phyloP scores from a whole-genome alignment of 2,113 vertebrate genomes.

The Epinephelus lanceolatus region DNA sequence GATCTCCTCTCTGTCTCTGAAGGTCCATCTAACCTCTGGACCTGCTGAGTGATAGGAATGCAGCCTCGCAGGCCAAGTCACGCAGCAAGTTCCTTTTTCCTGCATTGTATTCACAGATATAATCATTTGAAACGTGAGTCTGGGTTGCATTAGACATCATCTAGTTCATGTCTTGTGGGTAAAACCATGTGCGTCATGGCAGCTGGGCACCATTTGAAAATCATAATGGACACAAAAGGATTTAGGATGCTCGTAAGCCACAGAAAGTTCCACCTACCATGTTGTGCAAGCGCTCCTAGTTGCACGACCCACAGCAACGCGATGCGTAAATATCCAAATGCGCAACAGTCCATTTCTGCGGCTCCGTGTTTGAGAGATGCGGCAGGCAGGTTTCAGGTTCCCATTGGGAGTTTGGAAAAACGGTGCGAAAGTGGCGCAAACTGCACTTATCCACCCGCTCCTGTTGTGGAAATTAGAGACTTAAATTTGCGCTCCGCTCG shows the following conservation, averaged over 20 bases:
- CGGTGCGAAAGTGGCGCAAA: conserved; percentile 25
- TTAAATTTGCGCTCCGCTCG: conserved; percentile 1
- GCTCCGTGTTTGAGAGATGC: conserved; percentile 13
- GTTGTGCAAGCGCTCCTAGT: conserved; percentile 43
- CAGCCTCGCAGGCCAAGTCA: conserved; percentile 9
- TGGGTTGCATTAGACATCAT: not conserved
- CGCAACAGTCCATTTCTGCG: conserved; percentile 63
- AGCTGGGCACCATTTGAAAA: not conserved
- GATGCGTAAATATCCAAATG: conserved; percentile 52
- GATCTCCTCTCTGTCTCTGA: conserved; percentile 2
- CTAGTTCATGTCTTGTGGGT: not conserved
- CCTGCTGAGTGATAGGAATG: conserved; percentile 53
- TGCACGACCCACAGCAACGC: conserved; percentile 55
- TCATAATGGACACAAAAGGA: not conserved
- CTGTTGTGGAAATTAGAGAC: not conserved
- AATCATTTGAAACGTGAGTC: not conserved
- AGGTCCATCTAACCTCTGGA: conserved; percentile 50
- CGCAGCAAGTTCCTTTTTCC: not conserved
- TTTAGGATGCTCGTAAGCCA: not conserved
- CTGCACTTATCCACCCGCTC: not conserved
- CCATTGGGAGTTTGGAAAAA: conserved; percentile 47
- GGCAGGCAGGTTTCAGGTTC: conserved; percentile 20
- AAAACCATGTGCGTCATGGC: not conserved
- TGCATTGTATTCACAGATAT: not conserved
- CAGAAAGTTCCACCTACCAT: conserved; percentile 51